Conservation (phyloP, 1,140 invertebrate genomes). For the Ectropis grisescens region DNA sequence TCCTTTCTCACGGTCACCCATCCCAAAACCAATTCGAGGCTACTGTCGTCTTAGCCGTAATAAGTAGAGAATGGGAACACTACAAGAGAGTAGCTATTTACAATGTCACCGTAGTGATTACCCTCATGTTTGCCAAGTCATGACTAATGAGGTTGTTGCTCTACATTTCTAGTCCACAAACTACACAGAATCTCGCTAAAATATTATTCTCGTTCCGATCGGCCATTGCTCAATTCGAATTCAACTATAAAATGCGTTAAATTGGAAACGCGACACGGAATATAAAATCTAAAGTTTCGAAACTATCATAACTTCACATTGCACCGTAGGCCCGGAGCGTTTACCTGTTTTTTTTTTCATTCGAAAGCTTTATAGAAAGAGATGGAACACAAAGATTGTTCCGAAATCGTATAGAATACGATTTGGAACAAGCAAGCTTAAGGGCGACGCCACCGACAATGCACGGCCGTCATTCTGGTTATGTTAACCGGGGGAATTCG, state of each 20-base stretch:
- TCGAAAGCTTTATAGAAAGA: slow-evolving; percentile 36
- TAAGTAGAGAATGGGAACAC: too few relatives aligned
- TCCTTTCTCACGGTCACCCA: too few relatives aligned
- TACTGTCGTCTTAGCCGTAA: too few relatives aligned
- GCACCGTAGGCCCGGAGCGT: slow-evolving; percentile 27
- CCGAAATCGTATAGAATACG: slow-evolving; percentile 37
- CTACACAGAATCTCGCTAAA: too few relatives aligned
- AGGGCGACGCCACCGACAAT: slow-evolving; percentile 59
- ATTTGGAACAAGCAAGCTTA: slow-evolving; percentile 42
- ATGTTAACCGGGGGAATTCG: slow-evolving; percentile 33
- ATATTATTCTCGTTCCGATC: too few relatives aligned
- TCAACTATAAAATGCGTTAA: slow-evolving; percentile 15
- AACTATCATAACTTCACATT: slow-evolving; percentile 18
- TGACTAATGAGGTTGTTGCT: too few relatives aligned
- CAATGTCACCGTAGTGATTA: too few relatives aligned
- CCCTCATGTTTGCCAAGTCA: too few relatives aligned
- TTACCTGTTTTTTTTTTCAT: slow-evolving; percentile 51
- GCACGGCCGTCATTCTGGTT: slow-evolving; percentile 58
- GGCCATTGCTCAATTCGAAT: slow-evolving; percentile 7
- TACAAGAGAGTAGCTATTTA: too few relatives aligned
- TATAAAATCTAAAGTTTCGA: slow-evolving; percentile 19
- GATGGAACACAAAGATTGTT: slow-evolving; percentile 28
- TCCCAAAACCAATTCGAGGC: too few relatives aligned
- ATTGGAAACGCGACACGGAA: slow-evolving; percentile 10
- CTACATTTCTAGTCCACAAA: too few relatives aligned